Evolutionary conservation across 64 coral and sea anemone genomes (phyloP), one percentile per base, ranked within the genome.

Genomic region (Platygyra sinensis): DNA sequence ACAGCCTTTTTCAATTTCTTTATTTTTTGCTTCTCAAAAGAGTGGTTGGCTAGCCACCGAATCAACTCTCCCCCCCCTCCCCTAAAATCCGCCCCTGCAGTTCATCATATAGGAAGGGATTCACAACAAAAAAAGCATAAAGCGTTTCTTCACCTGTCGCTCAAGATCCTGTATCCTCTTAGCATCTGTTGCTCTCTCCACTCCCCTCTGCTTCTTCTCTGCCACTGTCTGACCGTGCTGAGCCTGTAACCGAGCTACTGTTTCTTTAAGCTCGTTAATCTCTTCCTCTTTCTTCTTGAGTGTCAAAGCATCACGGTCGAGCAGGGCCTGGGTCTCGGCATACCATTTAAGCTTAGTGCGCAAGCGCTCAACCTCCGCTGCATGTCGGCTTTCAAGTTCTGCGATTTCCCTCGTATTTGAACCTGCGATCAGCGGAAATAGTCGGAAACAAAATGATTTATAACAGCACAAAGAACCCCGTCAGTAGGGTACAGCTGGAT

Each of bases 271-370:
- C 31, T 99, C 94, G 64, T 78, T 89, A 5, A 99, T 95, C 64
- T 99, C 97, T 50, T 99, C 91, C 55, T 99, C 94, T 82, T 99
- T 99, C 16, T 87, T 67, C 60, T 93, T 99, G 30, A 99, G 60
- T 15, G 90, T 89, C 29, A 91, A 71, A 10, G 91, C 62, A 82
- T 99, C 97, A 72, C 91, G 75, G n/a, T 99, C 97, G 20, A 99
- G 79, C 50, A 99, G 83, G 17, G 93, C 88, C 80, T 99, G 97
- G 82, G 93, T 99, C 42, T 99, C 97, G 38, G 94, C 97, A 69
- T 99, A 99, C 97, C 97, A 99, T 72, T 92, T 93, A 20, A 99
- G 80, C 73, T 99, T 99, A 22, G 91, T 89, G 90, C 93, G 95
- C 77, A 99, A 78, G 25, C 97, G 82, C 27, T 99, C 90, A 3